These are phyloP conservation scores for Lateolabrax maculatus DNA, from an alignment of 2,797 vertebrate genomes.

Conservation along the genomic window DNA sequence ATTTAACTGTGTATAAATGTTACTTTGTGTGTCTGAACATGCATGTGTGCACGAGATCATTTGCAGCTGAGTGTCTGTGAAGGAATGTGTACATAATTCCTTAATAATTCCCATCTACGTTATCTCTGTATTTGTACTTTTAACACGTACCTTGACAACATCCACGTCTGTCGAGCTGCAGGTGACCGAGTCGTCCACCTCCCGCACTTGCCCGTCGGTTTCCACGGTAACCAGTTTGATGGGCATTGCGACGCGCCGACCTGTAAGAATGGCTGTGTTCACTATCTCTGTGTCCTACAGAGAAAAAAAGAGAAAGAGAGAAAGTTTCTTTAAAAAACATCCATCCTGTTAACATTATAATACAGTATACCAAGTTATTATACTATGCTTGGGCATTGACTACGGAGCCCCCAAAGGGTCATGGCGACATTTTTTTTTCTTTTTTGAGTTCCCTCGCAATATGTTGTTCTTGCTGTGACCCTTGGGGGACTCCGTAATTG, in stretches of 20 bases:
- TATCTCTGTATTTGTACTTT: neutral
- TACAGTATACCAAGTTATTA: too few species aligned
- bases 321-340: neutral
- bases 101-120: neutral
- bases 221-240: conserved; percentile 87
- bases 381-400: neutral
- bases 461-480: too few species aligned
- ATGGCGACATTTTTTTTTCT: too few species aligned
- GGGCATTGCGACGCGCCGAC: conserved; percentile 79
- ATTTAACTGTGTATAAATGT: neutral
- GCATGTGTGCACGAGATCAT: neutral
- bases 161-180: conserved; percentile 86
- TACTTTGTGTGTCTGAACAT: neutral
- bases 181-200: conserved; percentile 81
- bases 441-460: too few species aligned
- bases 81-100: neutral
- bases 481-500: too few species aligned
- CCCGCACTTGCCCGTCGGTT: conserved; percentile 83
- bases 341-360: neutral
- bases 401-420: too few species aligned
- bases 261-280: conserved; percentile 87
- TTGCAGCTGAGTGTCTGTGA: neutral
- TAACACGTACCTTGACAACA: conserved; percentile 81
- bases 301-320: conserved; percentile 11
- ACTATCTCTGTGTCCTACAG: conserved; percentile 84